phyloP scores from a whole-genome alignment of 2,797 vertebrate genomes.

The Xiphorhynchus erythropygius region DNA sequence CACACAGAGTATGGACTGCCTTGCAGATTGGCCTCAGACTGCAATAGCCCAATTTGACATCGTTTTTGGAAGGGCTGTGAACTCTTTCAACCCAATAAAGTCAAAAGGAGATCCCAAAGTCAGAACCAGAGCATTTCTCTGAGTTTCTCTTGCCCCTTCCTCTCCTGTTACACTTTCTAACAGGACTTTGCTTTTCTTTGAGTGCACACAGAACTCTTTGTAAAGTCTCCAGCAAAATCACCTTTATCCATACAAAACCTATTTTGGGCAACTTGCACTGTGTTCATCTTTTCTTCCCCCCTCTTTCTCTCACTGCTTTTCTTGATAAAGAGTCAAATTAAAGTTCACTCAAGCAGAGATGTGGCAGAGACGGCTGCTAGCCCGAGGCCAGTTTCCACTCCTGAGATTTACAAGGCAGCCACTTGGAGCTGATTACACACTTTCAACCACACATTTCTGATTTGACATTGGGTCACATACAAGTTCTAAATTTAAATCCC shows the following conservation, averaged over 20 bases:
- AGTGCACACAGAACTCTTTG: background rate
- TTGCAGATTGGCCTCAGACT: background rate
- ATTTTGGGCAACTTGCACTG: background rate
- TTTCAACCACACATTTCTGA: slow-evolving; percentile 44
- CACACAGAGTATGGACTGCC: background rate
- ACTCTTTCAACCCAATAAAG: background rate
- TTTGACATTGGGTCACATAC: background rate
- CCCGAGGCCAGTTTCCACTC: slow-evolving; percentile 60
- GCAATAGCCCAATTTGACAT: background rate
- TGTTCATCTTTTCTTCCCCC: background rate
- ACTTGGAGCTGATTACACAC: slow-evolving; percentile 45
- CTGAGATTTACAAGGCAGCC: slow-evolving; percentile 55
- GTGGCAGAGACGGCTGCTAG: slow-evolving; percentile 9
- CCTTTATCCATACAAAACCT: background rate
- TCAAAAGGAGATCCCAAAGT: background rate
- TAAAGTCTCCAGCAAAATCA: background rate
- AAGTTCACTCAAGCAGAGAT: slow-evolving; percentile 58
- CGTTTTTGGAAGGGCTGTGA: background rate
- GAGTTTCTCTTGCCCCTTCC: background rate
- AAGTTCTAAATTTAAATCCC: slow-evolving; percentile 41
- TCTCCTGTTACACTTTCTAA: background rate
- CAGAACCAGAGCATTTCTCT: background rate
- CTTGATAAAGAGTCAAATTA: slow-evolving; percentile 62
- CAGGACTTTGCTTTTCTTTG: background rate
- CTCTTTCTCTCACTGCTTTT: slow-evolving; percentile 3